These are phyloP conservation scores for Chromis chromis DNA, from an alignment of 2,797 vertebrate genomes.

Conservation along the genomic window DNA sequence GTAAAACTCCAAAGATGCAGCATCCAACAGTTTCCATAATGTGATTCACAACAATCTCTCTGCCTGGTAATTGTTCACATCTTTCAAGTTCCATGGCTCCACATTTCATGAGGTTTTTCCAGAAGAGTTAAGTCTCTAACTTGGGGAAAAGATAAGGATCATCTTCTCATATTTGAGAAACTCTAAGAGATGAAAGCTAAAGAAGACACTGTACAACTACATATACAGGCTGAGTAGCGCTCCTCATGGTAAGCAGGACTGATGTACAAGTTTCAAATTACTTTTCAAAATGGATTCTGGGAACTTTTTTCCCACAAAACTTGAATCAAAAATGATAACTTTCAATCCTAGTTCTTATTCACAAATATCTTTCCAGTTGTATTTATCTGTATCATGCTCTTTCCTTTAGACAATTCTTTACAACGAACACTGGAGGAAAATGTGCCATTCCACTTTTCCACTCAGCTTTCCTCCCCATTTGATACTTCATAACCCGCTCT, in stretches of 20 bases:
- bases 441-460: conserved; percentile 12
- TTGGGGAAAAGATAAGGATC: neutral
- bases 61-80: neutral
- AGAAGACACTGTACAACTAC: neutral
- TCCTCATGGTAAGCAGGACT: neutral
- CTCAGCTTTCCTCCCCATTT: conserved; percentile 18
- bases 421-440: conserved; percentile 19
- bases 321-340: neutral
- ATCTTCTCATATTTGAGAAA: neutral
- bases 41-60: neutral
- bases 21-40: neutral
- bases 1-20: neutral
- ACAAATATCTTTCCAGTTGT: conserved; percentile 6
- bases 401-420: conserved; percentile 25
- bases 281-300: conserved; percentile 1
- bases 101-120: neutral
- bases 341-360: neutral
- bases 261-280: neutral
- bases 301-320: neutral
- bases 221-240: neutral
- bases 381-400: conserved; percentile 15
- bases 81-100: neutral
- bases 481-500: conserved; percentile 35
- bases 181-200: neutral
- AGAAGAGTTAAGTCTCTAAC: no score